Evolutionary conservation across 2,888 invertebrate genomes (phyloP), one percentile per base, ranked within the genome.

Genomic region (Tricholauxania praeusta): DNA sequence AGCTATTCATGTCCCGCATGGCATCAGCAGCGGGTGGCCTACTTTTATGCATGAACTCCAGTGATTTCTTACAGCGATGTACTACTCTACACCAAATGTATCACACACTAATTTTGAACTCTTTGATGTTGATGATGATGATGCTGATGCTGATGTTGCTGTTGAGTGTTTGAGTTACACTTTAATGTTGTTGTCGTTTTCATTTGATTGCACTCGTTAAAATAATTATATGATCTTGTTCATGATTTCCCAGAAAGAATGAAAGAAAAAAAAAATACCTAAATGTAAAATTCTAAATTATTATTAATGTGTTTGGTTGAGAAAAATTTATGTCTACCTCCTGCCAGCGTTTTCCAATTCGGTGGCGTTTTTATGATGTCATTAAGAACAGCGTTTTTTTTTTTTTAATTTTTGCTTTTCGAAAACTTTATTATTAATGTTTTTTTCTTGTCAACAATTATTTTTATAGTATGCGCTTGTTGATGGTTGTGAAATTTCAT

Each of bases 31-130:
- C 70, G 70, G 70, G 70, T 70, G 70, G 70, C 53, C n/a, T n/a
- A 32, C 39, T 62, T 39, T 59, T 51, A 52, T 59, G 59, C 48
- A 49, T 39, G n/a, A 17, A 47, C 28, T 39, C 39, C 39, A 39
- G 39, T 39, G 39, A 39, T 39, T 39, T 39, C 39, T 12, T 17
- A 52, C 53, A 19, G 28, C 32, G 57, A 12, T 28, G 39, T 39
- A 10, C 28, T 28, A 22, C 22, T 22, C 22, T 39, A 39, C 10
- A 39, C 39, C 39, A 69, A 53, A 70, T 68, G 68, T 68, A 47
- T 48, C 60, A 28, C 22, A 69, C 60, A 77, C 64, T 73, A 76
- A 59, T 72, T 60, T 57, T 74, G 71, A 8, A 39, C 39, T n/a
- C 19, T 55, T 55, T 55, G 55, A 17, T 19, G 22, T 17, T 19